Base-by-base conservation (phyloP, 2,888 invertebrate genomes). In the Caenorhabditis panamensis region DNA sequence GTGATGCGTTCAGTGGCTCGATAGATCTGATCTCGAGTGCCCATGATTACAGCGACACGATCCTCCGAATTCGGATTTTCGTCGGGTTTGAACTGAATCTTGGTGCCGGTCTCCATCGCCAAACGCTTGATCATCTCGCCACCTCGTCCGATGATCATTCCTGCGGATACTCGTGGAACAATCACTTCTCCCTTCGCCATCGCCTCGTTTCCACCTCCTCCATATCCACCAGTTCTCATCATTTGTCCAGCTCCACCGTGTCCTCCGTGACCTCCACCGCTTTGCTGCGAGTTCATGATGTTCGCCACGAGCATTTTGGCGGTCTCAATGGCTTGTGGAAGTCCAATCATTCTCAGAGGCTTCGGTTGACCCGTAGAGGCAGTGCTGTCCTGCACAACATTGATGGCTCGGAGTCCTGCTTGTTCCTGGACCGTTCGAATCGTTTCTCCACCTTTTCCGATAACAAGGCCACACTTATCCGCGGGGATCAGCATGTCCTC, bases 61-160 rank as follows among this genome's bases (percentile, higher is more conserved):
- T 97, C 96, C 0, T 95, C 95, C 0, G 95, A 95, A 9, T 95
- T 95, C 86, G 94, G 93, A 88, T 96, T 96, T 89, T 95, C 78
- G 64, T 95, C 95, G 82, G 92, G 92, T 84, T 94, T 93, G 92
- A 97, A 97, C 91, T 97, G 97, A 51, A 98, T 95, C 89, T 96
- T 94, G 79, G 96, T 96, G 0, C 96, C 96, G 0, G 96, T 95
- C 92, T 97, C 97, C 0, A 94, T 94, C 92, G 96, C 96, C 84
- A 97, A 96, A 92, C 96, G 95, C 92, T 96, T 96, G 86, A 98
- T 97, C 96, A 96, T 97, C 87, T 97, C 97, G 13, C 97, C 97
- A 2, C 96, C 96, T 92, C 96, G 96, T 20, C 97, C 97, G 87
- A 97, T 97, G 49, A 97, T 96, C 13, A 97, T 95, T 56, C 97